Conservation (phyloP, 2,113 vertebrate genomes). For the Protobothrops mucrosquamatus region DNA sequence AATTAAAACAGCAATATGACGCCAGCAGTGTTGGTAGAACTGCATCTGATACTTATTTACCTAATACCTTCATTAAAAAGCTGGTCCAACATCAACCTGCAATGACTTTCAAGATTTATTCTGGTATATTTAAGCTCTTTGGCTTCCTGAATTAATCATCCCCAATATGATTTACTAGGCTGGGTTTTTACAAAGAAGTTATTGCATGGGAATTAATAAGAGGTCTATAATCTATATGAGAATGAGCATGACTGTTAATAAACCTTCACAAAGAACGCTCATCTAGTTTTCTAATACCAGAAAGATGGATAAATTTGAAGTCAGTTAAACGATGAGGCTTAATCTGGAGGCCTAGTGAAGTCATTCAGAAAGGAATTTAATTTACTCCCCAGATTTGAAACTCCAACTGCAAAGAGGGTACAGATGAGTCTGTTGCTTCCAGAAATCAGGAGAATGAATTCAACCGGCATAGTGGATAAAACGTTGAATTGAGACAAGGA, state of each 20-base stretch:
- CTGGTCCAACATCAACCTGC: conserved; percentile 43
- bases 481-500: background rate
- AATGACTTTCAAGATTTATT: conserved; percentile 48
- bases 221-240: conserved; percentile 8
- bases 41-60: conserved; percentile 40
- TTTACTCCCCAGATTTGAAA: background rate
- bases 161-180: conserved; percentile 54
- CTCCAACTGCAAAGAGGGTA: background rate
- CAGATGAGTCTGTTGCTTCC: background rate
- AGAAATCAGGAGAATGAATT: background rate
- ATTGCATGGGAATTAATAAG: conserved; percentile 50
- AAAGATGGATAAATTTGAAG: background rate
- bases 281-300: background rate
- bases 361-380: background rate
- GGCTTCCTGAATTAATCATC: conserved; percentile 55
- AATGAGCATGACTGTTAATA: conserved; percentile 4
- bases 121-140: conserved; percentile 39
- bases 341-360: background rate
- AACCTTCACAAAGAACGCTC: conserved; percentile 3
- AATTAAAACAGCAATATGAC: background rate
- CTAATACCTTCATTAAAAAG: conserved; percentile 53
- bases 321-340: background rate
- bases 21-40: background rate
- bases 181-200: conserved; percentile 51
- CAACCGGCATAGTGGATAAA: background rate